A percentile compares a stretch with the other conserved stretches of the same genome.
Evolutionary conservation across 2,113 vertebrate genomes (phyloP).

Genomic region (Calcarius ornatus): DNA sequence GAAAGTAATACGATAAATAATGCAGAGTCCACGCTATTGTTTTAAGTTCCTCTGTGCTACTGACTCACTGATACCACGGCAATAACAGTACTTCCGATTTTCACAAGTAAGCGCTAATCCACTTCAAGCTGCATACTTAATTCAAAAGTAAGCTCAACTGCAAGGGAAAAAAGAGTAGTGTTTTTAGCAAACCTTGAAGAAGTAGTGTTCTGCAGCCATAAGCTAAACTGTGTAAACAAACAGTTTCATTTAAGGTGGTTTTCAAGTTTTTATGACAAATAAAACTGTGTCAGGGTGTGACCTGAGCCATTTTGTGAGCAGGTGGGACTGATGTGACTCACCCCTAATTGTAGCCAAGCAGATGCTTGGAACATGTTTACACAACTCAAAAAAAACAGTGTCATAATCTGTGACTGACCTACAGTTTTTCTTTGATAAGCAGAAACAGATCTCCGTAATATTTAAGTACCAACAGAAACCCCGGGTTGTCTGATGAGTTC

Average conservation of each 20-base stretch:
- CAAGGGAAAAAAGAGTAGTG: fast-evolving
- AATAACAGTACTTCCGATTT: not conserved
- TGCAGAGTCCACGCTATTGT: not conserved
- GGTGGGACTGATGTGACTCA: not conserved
- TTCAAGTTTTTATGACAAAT: not conserved
- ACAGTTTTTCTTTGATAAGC: not conserved
- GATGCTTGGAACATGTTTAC: not conserved
- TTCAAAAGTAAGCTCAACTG: not conserved
- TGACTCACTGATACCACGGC: not conserved
- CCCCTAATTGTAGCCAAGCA: not conserved
- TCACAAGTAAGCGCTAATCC: not conserved
- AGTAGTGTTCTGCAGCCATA: not conserved
- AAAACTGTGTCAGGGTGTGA: not conserved
- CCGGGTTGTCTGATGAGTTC: not conserved
- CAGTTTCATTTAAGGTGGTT: not conserved
- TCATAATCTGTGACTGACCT: not conserved
- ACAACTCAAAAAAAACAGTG: not conserved
- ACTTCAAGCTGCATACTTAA: not conserved
- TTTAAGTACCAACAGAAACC: not conserved
- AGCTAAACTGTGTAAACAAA: not conserved
- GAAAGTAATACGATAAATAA: not conserved
- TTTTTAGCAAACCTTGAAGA: not conserved
- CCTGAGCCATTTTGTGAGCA: not conserved
- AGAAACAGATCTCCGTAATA: not conserved
- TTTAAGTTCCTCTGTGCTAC: not conserved